phyloP scores from a whole-genome alignment of 2,888 invertebrate species.

The Monochamus alternatus region DNA sequence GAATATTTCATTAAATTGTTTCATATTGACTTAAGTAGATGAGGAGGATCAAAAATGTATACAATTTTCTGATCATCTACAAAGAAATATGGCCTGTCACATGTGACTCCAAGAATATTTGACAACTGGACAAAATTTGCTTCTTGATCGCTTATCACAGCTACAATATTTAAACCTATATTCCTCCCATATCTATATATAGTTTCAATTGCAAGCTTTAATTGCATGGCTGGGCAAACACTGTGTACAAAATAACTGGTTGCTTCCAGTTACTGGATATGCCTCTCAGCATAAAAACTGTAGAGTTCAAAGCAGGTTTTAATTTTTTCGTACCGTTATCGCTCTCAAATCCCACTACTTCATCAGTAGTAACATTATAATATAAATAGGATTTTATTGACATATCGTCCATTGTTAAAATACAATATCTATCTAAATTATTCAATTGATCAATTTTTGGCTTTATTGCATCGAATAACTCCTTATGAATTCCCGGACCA shows the following conservation, averaged over 20 bases:
- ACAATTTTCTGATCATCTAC: constrained; percentile 13
- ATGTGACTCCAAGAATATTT: not conserved
- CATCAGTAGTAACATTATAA: constrained; percentile 4
- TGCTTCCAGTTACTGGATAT: constrained; percentile 10
- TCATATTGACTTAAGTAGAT: not conserved
- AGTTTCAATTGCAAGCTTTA: not conserved
- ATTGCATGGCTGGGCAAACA: not conserved
- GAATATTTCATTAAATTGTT: constrained; percentile 5
- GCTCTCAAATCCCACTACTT: not conserved
- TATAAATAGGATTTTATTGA: not conserved
- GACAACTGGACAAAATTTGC: not conserved
- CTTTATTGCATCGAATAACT: constrained; percentile 14
- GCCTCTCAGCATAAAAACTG: constrained; percentile 3
- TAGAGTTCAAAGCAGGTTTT: not conserved
- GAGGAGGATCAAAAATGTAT: constrained; percentile 11
- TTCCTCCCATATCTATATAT: not conserved
- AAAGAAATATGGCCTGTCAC: not conserved
- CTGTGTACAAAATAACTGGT: not conserved
- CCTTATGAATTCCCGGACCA: not conserved
- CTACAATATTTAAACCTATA: not conserved
- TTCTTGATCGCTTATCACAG: not conserved
- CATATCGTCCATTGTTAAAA: not conserved
- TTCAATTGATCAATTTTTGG: not conserved
- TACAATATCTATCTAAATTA: no score
- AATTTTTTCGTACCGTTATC: not conserved